Evolutionary conservation across 1,140 invertebrate species (phyloP).

Genomic region (Magallana gigas): DNA sequence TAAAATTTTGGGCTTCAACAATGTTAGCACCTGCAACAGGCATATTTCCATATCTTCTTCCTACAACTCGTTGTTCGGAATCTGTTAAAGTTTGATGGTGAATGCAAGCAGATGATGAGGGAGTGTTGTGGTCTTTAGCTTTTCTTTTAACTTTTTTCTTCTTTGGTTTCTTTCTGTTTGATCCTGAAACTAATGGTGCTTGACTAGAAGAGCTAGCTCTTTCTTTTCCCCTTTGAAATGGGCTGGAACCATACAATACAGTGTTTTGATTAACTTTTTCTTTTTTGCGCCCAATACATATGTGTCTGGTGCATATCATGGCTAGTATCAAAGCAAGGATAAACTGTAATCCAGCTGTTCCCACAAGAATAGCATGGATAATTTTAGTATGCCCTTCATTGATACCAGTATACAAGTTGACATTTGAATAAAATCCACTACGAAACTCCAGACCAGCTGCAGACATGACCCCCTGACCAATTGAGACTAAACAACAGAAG

Average conservation of each 20-base stretch:
- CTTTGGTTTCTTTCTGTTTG: slow-evolving; percentile 36
- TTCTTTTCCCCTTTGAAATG: slow-evolving; percentile 15
- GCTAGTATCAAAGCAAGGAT: slow-evolving; percentile 38
- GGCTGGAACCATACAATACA: background rate
- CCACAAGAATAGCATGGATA: slow-evolving; percentile 50
- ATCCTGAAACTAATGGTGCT: slow-evolving; percentile 35
- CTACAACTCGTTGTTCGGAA: background rate
- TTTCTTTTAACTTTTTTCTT: background rate
- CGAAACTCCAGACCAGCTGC: slow-evolving; percentile 45
- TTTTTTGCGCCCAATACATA: slow-evolving; percentile 42
- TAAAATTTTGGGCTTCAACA: slow-evolving; percentile 29
- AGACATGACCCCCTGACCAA: slow-evolving; percentile 45
- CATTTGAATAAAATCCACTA: slow-evolving; percentile 50
- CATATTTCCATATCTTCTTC: slow-evolving; percentile 37
- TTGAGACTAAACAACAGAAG: slow-evolving; percentile 44
- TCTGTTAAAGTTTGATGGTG: slow-evolving; percentile 32
- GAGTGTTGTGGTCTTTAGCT: background rate
- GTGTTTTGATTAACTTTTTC: slow-evolving; percentile 5
- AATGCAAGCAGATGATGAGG: background rate
- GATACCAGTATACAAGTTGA: background rate
- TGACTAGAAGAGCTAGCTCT: slow-evolving; percentile 46
- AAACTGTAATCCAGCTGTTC: slow-evolving; percentile 44
- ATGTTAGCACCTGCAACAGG: slow-evolving; percentile 29
- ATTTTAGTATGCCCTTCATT: slow-evolving; percentile 46
- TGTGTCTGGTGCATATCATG: slow-evolving; percentile 46